Conservation (phyloP, 2,888 invertebrate genomes). For the Cerceris rybyensis region DNA sequence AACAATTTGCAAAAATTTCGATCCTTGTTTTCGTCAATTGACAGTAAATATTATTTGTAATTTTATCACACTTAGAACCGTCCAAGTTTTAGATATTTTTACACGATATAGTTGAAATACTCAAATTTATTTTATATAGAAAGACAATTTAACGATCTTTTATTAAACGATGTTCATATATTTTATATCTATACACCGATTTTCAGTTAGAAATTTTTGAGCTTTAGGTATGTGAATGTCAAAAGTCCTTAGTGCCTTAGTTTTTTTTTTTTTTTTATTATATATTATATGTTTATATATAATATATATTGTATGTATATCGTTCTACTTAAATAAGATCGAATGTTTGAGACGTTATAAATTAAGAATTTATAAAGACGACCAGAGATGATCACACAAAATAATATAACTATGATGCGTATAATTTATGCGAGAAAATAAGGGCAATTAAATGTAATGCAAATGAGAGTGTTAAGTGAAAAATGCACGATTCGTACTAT, state of each 20-base stretch:
- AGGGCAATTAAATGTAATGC: too few relatives aligned
- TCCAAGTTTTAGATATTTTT: conserved; percentile 37
- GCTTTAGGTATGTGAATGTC: conserved; percentile 19
- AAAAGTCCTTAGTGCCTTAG: conserved; percentile 52
- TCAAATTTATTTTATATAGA: conserved; percentile 36
- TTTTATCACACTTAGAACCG: conserved; percentile 36
- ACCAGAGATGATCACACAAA: too few relatives aligned
- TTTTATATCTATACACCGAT: not conserved
- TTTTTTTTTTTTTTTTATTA: conserved; percentile 40
- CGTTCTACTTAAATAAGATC: too few relatives aligned
- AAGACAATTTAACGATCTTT: conserved; percentile 18
- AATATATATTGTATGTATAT: not conserved
- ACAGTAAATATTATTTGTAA: conserved; percentile 13
- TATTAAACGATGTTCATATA: not conserved
- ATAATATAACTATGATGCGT: too few relatives aligned
- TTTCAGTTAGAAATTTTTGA: conserved; percentile 7
- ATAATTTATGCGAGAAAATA: too few relatives aligned
- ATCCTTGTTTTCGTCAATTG: not conserved
- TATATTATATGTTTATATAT: not conserved
- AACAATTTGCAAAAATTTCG: not conserved
- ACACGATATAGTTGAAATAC: conserved; percentile 37
- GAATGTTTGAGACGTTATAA: too few relatives aligned
- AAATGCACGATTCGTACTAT: not conserved
- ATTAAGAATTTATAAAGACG: too few relatives aligned
- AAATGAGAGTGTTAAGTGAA: too few relatives aligned